Conservation (phyloP, 2,888 invertebrate genomes). For the Ceramica pisi region DNA sequence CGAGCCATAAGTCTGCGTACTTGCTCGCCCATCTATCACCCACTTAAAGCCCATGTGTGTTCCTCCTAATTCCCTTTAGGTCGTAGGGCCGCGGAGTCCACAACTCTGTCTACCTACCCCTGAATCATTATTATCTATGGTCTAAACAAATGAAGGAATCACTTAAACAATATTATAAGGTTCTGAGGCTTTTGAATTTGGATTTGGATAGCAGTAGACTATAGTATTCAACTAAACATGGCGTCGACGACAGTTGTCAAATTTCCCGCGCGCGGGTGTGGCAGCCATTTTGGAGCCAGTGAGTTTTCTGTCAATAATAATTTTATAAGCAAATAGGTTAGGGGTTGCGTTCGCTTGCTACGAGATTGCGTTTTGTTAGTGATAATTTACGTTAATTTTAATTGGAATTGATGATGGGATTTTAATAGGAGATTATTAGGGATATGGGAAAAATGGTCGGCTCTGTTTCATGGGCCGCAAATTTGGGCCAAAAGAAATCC, state of each 20-base stretch:
- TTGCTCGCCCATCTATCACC: no score
- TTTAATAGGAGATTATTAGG: background rate
- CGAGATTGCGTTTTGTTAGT: constrained; percentile 29
- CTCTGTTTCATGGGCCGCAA: background rate
- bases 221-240: constrained; percentile 36
- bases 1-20: no score
- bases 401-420: background rate
- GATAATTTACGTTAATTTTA: constrained; percentile 29
- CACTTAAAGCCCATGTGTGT: no score
- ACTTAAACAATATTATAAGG: no score
- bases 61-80: no score
- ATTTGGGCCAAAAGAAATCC: no score
- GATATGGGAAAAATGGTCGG: background rate
- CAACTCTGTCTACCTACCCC: no score
- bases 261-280: constrained; percentile 76
- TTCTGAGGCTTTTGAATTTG: no score
- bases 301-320: constrained; percentile 61
- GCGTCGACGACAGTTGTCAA: constrained; percentile 79
- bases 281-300: constrained; percentile 56
- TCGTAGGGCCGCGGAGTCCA: no score
- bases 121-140: no score
- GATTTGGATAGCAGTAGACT: constrained; percentile 32
- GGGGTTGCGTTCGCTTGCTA: constrained; percentile 52
- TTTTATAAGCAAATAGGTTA: constrained; percentile 55
- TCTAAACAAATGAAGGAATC: no score